Conservation (phyloP, 2,888 invertebrate genomes). For the Idaea straminata region DNA sequence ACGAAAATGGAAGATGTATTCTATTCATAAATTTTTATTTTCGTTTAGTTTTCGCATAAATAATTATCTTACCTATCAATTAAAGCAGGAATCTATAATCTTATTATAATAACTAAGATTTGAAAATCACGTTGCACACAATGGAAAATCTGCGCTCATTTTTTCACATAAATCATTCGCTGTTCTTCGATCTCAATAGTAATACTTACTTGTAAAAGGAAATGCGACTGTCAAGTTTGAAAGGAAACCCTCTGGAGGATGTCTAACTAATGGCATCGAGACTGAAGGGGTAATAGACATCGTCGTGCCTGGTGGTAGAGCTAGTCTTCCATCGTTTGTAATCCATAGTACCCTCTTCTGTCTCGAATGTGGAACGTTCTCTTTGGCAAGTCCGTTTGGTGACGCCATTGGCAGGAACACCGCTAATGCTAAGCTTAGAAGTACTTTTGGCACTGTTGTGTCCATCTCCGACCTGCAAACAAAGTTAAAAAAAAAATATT, state of each 20-base stretch:
- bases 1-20: too few species aligned
- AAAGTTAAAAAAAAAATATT: background rate
- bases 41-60: too few species aligned
- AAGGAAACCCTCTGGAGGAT: conserved; percentile 91
- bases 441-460: conserved; percentile 62
- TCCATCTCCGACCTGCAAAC: conserved; percentile 64
- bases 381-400: conserved; percentile 55
- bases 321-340: conserved; percentile 90
- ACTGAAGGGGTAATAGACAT: conserved; percentile 90
- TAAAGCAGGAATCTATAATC: too few species aligned
- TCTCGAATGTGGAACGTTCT: conserved; percentile 83
- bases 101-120: too few species aligned
- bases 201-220: conserved; percentile 89
- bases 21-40: too few species aligned
- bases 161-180: background rate
- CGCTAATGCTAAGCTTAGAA: conserved; percentile 71
- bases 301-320: conserved; percentile 90
- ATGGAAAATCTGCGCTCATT: background rate
- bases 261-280: conserved; percentile 89
- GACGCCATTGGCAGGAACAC: conserved; percentile 68
- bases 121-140: background rate
- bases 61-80: too few species aligned
- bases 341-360: conserved; percentile 92
- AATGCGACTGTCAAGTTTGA: conserved; percentile 91
- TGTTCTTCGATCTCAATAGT: background rate